Evolutionary conservation across 2,888 invertebrate species (phyloP), one percentile per base, ranked within the genome.

Genomic region (Diaperis boleti): DNA sequence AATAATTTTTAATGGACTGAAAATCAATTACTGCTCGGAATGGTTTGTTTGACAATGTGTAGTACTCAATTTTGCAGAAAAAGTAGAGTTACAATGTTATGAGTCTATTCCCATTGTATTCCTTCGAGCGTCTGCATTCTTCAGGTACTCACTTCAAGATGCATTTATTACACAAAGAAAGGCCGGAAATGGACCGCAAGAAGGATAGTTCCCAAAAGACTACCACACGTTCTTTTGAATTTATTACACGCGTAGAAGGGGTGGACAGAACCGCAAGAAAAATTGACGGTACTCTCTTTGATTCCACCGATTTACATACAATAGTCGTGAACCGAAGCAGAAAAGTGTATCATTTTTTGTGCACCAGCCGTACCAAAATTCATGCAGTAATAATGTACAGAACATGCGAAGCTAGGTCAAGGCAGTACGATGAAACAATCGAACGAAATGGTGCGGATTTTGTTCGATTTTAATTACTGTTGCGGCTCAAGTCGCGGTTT

Each of bases 381-480:
- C 26, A 26, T 41, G n/a, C n/a, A n/a, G n/a, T n/a, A n/a, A n/a
- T 15, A 15, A n/a, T 41, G 15, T 15, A 22, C 22, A 22, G 7
- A 44, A 2, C 13, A 70, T 66, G 66, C 66, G 69, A 74, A 72
- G 75, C 74, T 76, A 76, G 77, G 65, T 66, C 7, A 31, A 49
- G 11, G 18, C 20, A 29, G 17, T 29, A 57, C 17, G 17, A 7
- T 17, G 31, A 35, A 47, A 56, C 55, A 56, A 56, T 56, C 20
- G 57, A 22, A 44, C 45, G 10, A 10, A 33, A 15, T 10, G 14
- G 20, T 29, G 26, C 39, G 18, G 29, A n/a, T 35, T 35, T 14
- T 26, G 35, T 14, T 39, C 20, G 17, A 11, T 29, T 44, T 41
- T 44, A 42, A 33, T 44, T 33, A 35, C 42, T 55, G 15, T 55